These are phyloP conservation scores for Thereuonema tuberculata DNA, from an alignment of 1,140 invertebrate species.

Conservation along the genomic window DNA sequence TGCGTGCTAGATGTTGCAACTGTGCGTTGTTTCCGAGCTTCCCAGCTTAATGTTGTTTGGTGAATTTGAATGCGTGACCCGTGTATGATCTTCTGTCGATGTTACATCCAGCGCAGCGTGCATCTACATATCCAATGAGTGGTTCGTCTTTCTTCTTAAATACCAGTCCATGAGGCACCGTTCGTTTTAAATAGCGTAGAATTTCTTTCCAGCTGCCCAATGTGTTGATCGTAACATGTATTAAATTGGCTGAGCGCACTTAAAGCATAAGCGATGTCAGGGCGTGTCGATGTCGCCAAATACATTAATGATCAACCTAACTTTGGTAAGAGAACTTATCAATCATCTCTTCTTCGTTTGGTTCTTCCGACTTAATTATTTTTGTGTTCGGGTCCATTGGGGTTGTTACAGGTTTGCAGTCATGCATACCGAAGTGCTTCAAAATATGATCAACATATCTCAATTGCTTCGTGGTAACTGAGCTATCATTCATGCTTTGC, in stretches of 20 bases:
- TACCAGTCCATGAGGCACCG: not conserved
- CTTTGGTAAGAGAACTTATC: not conserved
- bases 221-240: not conserved
- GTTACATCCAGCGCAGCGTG: not conserved
- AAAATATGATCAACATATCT: slow-evolving; percentile 27
- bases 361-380: not conserved
- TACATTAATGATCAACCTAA: slow-evolving; percentile 2
- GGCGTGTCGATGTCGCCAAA: not conserved
- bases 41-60: not conserved
- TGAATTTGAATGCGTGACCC: not conserved
- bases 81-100: not conserved
- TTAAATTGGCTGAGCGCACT: not conserved
- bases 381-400: slow-evolving; percentile 24
- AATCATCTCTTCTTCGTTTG: not conserved
- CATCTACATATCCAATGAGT: not conserved
- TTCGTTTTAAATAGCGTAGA: not conserved
- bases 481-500: too few species aligned
- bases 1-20: too few species aligned
- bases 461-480: slow-evolving; percentile 25
- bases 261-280: not conserved
- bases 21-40: not conserved
- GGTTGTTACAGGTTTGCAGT: slow-evolving; percentile 21
- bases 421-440: slow-evolving; percentile 23
- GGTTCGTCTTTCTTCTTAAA: not conserved
- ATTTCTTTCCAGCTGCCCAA: not conserved